phyloP scores from a whole-genome alignment of 2,113 vertebrate genomes.

The Tichodroma muraria region DNA sequence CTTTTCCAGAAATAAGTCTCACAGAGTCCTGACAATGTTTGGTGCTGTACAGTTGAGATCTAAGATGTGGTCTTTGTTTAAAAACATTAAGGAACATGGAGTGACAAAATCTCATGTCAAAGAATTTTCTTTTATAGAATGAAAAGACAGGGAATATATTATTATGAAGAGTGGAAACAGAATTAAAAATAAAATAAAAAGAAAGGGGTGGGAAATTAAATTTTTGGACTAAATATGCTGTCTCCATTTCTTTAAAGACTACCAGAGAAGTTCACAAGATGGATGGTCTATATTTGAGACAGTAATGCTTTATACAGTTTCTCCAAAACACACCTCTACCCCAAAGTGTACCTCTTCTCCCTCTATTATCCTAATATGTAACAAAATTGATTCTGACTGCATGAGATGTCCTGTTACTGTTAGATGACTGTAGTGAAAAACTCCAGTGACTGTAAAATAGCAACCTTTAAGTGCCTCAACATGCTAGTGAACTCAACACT shows the following conservation, averaged over 20 bases:
- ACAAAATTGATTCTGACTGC: not conserved
- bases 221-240: not conserved
- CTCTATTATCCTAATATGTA: not conserved
- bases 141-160: not conserved
- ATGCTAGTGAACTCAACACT: not conserved
- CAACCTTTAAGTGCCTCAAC: not conserved
- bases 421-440: not conserved
- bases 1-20: not conserved
- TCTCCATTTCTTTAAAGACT: not conserved
- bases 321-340: not conserved
- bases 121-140: not conserved
- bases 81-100: not conserved
- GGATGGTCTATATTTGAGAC: not conserved
- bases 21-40: not conserved
- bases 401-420: too few relatives aligned
- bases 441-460: not conserved
- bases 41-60: not conserved
- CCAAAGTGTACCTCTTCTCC: not conserved
- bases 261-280: not conserved
- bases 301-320: not conserved
- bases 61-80: not conserved
- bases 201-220: not conserved
- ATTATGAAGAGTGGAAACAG: not conserved
- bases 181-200: not conserved
- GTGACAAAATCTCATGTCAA: not conserved